phyloP scores from a whole-genome alignment of 2,113 vertebrate species.

The Tapirus terrestris region DNA sequence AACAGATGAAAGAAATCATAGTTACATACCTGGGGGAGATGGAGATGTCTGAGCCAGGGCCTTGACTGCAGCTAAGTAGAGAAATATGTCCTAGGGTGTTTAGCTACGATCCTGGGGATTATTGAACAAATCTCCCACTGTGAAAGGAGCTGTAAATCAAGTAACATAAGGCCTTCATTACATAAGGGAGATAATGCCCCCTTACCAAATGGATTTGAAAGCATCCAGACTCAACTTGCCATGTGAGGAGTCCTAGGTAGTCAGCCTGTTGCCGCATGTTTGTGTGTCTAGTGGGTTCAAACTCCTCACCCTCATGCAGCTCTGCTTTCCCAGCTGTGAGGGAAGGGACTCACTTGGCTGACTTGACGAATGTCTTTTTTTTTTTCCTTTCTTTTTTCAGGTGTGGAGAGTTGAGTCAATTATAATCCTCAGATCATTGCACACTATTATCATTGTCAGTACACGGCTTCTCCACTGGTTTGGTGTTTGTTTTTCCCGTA shows the following conservation, averaged over 20 bases:
- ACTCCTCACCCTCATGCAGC: background rate
- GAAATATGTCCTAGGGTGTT: constrained; percentile 37
- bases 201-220: background rate
- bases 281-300: background rate
- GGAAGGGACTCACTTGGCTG: background rate
- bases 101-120: constrained; percentile 45
- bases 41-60: background rate
- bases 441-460: too few relatives aligned
- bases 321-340: background rate
- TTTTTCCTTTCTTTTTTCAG: background rate
- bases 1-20: constrained; percentile 33
- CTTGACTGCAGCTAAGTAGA: background rate
- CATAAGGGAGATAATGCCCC: background rate
- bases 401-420: background rate
- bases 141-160: constrained; percentile 54
- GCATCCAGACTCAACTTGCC: background rate
- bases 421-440: background rate
- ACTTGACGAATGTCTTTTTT: background rate
- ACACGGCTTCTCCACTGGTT: fast-evolving
- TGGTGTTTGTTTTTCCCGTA: background rate
- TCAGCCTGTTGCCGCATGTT: background rate
- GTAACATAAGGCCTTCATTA: constrained; percentile 44
- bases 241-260: background rate
- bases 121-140: constrained; percentile 31
- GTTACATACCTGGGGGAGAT: background rate